phyloP scores from a whole-genome alignment of 1,140 invertebrate genomes.

The Halictus rubicundus region DNA sequence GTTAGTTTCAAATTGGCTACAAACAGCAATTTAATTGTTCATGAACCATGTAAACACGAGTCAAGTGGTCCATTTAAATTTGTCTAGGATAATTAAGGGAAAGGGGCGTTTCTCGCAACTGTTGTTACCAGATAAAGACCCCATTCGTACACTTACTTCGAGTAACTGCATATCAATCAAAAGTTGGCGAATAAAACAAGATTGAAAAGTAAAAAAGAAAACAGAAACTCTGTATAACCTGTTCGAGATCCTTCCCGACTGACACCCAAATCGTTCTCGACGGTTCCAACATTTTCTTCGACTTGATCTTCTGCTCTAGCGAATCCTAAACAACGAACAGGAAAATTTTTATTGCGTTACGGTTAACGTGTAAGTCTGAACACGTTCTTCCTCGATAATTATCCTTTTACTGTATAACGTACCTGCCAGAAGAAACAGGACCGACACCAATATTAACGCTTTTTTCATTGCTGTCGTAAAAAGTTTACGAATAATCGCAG shows the following conservation, averaged over 20 bases:
- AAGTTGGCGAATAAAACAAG: no score
- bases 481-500: constrained; percentile 55
- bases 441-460: constrained; percentile 77
- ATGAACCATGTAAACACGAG: not conserved
- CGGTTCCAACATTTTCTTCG: constrained; percentile 80
- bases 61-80: not conserved
- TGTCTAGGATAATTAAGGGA: not conserved
- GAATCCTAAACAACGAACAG: constrained; percentile 64
- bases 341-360: not conserved
- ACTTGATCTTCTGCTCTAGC: constrained; percentile 72
- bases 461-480: constrained; percentile 80
- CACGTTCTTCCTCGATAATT: constrained; percentile 12
- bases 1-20: not conserved
- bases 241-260: constrained; percentile 91
- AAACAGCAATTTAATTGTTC: not conserved
- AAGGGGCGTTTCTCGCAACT: no score
- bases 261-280: constrained; percentile 89
- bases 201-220: not conserved
- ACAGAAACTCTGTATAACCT: constrained; percentile 80
- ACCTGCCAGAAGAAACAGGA: constrained; percentile 81
- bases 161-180: no score
- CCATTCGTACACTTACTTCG: no score
- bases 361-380: not conserved
- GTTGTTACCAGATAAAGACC: no score
- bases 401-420: constrained; percentile 52